These are phyloP conservation scores for Whitmania pigra DNA, from an alignment of 1,140 invertebrate species.

Conservation along the genomic window DNA sequence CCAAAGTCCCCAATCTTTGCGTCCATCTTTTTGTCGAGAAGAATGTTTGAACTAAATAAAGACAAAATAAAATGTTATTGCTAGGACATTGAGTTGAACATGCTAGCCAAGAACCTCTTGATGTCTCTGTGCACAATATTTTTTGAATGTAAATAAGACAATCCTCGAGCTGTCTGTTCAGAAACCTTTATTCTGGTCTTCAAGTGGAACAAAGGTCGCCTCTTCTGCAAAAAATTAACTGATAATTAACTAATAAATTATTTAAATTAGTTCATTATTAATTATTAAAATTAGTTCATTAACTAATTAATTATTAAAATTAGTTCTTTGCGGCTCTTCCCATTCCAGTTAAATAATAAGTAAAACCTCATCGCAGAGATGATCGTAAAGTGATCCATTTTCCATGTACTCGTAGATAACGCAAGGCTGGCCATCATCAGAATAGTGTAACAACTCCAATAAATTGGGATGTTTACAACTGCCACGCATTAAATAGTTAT, in stretches of 20 bases:
- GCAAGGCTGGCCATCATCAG: neutral
- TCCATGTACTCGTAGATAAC: slow-evolving; percentile 4
- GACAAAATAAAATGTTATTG: neutral
- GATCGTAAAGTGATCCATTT: slow-evolving; percentile 3
- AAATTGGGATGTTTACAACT: neutral
- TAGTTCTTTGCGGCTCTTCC: neutral
- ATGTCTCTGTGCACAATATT: slow-evolving; percentile 7
- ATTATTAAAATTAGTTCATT: no score
- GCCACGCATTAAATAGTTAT: neutral
- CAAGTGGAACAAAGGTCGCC: neutral
- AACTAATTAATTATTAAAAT: no score
- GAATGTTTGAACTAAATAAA: slow-evolving; percentile 4
- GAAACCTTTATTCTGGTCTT: neutral
- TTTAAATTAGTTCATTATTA: no score
- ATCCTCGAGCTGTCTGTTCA: neutral
- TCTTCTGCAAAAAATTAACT: neutral
- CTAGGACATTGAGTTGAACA: neutral
- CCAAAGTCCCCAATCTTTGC: slow-evolving; percentile 8
- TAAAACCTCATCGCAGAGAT: neutral
- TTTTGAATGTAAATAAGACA: neutral
- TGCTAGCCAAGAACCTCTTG: neutral
- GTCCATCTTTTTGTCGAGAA: neutral
- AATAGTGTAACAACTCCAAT: neutral
- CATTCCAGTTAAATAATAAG: neutral
- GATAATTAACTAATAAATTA: no score